These are phyloP conservation scores for Conomelus anceps DNA, from an alignment of 2,888 invertebrate genomes.

Conservation along the genomic window DNA sequence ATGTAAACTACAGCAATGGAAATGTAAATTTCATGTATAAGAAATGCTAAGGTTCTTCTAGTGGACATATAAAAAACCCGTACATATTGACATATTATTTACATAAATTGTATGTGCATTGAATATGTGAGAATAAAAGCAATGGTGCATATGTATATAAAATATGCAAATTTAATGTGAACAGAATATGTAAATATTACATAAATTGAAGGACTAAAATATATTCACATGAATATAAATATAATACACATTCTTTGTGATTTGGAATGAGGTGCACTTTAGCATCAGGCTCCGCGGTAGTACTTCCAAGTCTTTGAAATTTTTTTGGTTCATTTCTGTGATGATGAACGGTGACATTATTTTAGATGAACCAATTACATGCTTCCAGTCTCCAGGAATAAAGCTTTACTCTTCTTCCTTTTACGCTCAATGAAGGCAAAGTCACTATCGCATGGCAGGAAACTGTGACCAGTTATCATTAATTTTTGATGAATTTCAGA, in stretches of 20 bases:
- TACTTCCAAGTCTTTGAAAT: conserved; percentile 25
- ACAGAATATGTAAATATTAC: too few species aligned
- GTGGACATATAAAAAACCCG: too few species aligned
- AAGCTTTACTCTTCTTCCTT: conserved; percentile 26
- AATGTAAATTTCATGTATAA: too few species aligned
- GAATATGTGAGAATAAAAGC: too few species aligned
- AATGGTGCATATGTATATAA: too few species aligned
- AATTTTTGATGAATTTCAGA: conserved; percentile 32
- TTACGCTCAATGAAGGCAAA: conserved; percentile 25
- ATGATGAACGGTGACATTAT: conserved; percentile 16
- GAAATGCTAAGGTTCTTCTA: too few species aligned
- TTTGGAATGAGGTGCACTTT: conserved; percentile 26
- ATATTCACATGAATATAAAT: too few species aligned
- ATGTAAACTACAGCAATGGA: too few species aligned
- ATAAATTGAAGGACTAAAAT: too few species aligned
- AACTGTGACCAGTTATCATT: conserved; percentile 29
- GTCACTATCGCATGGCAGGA: conserved; percentile 31
- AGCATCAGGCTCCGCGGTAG: conserved; percentile 6
- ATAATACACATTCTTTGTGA: conserved; percentile 28
- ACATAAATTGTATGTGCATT: too few species aligned
- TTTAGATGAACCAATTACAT: conserved; percentile 26
- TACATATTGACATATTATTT: too few species aligned
- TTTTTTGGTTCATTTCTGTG: conserved; percentile 7
- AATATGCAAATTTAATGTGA: too few species aligned
- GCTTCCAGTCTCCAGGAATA: conserved; percentile 28